Conservation (phyloP, 1,140 invertebrate species). For the Bombus huntii region DNA sequence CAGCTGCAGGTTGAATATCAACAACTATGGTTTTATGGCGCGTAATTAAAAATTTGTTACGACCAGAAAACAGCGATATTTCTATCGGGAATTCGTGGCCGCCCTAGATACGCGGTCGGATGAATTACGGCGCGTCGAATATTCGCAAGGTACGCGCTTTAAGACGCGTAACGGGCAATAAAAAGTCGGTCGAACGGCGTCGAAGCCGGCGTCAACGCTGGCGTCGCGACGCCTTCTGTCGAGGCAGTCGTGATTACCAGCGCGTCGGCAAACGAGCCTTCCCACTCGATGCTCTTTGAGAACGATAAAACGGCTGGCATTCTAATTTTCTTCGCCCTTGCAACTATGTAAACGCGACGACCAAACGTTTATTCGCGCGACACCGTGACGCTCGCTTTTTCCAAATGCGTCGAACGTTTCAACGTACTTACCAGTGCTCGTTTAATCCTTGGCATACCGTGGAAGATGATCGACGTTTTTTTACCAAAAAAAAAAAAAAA, state of each 20-base stretch:
- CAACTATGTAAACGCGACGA: constrained; percentile 7
- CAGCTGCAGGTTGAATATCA: too few species aligned
- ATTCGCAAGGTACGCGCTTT: constrained; percentile 15
- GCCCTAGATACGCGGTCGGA: neutral
- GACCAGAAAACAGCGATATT: neutral
- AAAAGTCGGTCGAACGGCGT: constrained; percentile 22
- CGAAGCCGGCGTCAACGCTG: neutral
- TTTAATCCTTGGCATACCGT: too few species aligned
- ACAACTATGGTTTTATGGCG: too few species aligned
- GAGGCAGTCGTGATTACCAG: constrained; percentile 20
- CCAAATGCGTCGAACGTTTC: neutral
- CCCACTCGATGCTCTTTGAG: constrained; percentile 15
- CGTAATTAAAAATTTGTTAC: neutral
- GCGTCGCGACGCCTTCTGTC: constrained; percentile 8
- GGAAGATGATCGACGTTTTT: too few species aligned
- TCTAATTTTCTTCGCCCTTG: constrained; percentile 34
- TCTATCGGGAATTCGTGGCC: neutral
- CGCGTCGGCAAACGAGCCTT: constrained; percentile 1
- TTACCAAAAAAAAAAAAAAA: too few species aligned
- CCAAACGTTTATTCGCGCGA: constrained; percentile 1
- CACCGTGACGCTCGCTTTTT: neutral
- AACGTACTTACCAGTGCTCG: too few species aligned
- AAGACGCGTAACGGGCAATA: constrained; percentile 23
- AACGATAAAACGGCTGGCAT: constrained; percentile 39
- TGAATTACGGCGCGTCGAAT: constrained; percentile 30